Evolutionary conservation across 2,888 invertebrate genomes (phyloP), one percentile per base, ranked within the genome.

Genomic region (Dynastes maya): DNA sequence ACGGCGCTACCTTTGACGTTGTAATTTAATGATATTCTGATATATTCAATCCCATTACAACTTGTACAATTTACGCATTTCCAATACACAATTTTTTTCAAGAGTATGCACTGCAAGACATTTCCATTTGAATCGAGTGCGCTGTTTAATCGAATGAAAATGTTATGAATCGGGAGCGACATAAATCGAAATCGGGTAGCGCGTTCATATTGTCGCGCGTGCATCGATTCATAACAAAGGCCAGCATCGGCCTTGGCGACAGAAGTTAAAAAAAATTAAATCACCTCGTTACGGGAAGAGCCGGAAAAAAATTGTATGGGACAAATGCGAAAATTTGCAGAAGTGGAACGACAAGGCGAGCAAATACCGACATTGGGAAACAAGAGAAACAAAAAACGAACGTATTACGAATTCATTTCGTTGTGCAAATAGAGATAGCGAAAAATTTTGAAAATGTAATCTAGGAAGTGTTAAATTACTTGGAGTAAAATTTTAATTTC

Each of bases 61-160:
- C 13, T 55, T 16, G n/a, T 67, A 45, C 45, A 45, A 45, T 45
- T 45, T 45, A 45, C 5, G 22, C 16, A 16, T 40, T 67, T 67
- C 37, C 65, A 67, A 67, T 67, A 1, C 32, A 45, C 16, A 16
- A 16, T 8, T 8, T 40, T n/a, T 67, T 45, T 11, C 27, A 16
- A 22, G 16, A 16, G 37, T n/a, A n/a, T 5, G 8, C n/a, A 6
- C 8, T 27, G n/a, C 37, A 8, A 22, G 51, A 13, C 22, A 45
- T 11, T 45, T 45, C 45, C 45, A 45, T 45, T 2, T 45, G 45
- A 11, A 45, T 11, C 63, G 2, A 63, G 13, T 11, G 13, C 29
- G 32, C 32, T n/a, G 63, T 63, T 63, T 32, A 53, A 70, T 53
- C 29, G 70, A 70, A 70, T 70, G 53, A 53, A 53, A 70, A 70